Evolutionary conservation across 2,888 invertebrate genomes (phyloP).

Genomic region (Anthophora plumipes): DNA sequence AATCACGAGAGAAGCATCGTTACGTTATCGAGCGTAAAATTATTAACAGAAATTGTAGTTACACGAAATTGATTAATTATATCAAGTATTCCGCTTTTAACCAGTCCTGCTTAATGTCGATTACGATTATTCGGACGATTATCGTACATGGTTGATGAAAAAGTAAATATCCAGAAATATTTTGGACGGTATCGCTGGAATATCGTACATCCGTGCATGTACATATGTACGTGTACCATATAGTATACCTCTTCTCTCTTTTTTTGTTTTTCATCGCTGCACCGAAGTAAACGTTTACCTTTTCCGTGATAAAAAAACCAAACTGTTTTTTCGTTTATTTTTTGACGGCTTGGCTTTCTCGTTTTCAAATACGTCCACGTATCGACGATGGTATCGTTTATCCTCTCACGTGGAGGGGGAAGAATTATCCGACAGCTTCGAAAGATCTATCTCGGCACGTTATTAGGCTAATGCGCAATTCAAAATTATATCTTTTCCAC

Average conservation of each 20-base stretch:
- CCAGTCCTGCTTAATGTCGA: background rate
- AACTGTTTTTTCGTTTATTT: conserved; percentile 6
- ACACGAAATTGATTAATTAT: conserved; percentile 5
- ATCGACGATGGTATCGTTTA: background rate
- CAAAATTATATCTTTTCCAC: background rate
- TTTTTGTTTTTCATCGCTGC: background rate
- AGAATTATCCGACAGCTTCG: background rate
- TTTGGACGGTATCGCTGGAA: background rate
- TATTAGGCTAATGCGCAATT: conserved; percentile 6
- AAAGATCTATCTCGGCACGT: conserved; percentile 4
- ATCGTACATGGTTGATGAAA: background rate
- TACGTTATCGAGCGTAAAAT: conserved; percentile 4
- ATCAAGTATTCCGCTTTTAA: background rate
- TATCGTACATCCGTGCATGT: background rate
- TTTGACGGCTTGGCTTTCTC: background rate
- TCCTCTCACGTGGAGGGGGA: background rate
- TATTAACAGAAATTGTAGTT: background rate
- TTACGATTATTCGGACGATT: background rate
- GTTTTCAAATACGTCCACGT: background rate
- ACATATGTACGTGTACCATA: no score
- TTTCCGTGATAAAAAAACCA: background rate
- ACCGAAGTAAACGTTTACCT: background rate
- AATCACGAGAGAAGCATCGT: background rate
- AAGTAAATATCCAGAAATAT: background rate
- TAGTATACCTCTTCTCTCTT: no score